Evolutionary conservation across 1,140 invertebrate genomes (phyloP).

Genomic region (Micrasema minimum): DNA sequence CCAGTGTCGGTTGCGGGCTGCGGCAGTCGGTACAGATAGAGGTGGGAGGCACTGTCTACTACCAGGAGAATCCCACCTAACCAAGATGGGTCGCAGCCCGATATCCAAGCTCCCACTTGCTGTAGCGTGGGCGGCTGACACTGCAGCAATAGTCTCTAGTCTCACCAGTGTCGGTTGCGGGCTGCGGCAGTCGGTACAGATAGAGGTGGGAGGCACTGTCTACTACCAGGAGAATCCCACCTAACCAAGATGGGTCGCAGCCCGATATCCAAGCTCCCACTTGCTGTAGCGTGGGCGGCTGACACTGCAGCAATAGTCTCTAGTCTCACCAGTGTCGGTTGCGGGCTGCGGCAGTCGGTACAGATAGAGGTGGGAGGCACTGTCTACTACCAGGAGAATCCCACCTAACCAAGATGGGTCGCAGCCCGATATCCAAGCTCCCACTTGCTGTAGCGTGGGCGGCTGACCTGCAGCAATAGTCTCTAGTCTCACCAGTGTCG

Average conservation of each 20-base stretch:
- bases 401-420: conserved; percentile 83
- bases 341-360: conserved; percentile 72
- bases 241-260: conserved; percentile 82
- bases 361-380: conserved; percentile 77
- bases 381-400: conserved; percentile 79
- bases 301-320: conserved; percentile 43
- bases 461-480: conserved; percentile 42
- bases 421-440: conserved; percentile 68
- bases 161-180: conserved; percentile 72
- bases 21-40: conserved; percentile 76
- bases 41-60: conserved; percentile 78
- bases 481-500: conserved; percentile 73
- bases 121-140: conserved; percentile 44
- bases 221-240: conserved; percentile 78
- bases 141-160: conserved; percentile 40
- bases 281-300: conserved; percentile 45
- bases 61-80: conserved; percentile 80
- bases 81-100: conserved; percentile 79
- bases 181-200: conserved; percentile 72
- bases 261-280: conserved; percentile 64
- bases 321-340: conserved; percentile 72
- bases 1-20: conserved; percentile 70
- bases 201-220: conserved; percentile 81
- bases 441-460: conserved; percentile 43
- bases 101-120: conserved; percentile 59